Base-by-base conservation (phyloP, 2,888 invertebrate genomes). In the Mayetiola destructor region DNA sequence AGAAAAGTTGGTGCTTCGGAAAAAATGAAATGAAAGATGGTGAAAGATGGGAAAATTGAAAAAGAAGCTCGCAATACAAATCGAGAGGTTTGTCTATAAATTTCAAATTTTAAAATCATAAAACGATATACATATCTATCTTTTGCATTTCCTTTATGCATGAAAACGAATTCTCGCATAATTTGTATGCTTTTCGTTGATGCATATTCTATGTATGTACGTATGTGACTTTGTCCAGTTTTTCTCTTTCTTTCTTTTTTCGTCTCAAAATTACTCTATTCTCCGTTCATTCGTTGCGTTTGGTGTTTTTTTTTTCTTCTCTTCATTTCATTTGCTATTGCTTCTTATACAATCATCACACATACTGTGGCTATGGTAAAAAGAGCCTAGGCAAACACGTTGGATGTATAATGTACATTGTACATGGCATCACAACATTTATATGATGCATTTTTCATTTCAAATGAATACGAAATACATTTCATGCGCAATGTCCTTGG, bases 371-470 rank as follows among this genome's bases (percentile, higher is more conserved):
- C n/a, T n/a, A n/a, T n/a, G n/a, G n/a, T n/a, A n/a, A n/a, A n/a
- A n/a, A n/a, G n/a, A n/a, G n/a, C n/a, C n/a, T n/a, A n/a, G n/a
- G n/a, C n/a, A n/a, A n/a, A n/a, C n/a, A n/a, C n/a, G n/a, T n/a
- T n/a, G n/a, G n/a, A n/a, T n/a, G n/a, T n/a, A n/a, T n/a, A n/a
- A n/a, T n/a, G n/a, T n/a, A n/a, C n/a, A n/a, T n/a, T n/a, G n/a
- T n/a, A n/a, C n/a, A n/a, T n/a, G n/a, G 36, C 36, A 36, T 36
- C 10, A 40, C 14, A 27, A 48, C 14, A 21, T 23, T n/a, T 48
- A 48, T 48, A 16, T 48, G 48, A 48, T 48, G 48, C 48, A 48
- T 48, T 48, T 48, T 27, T 48, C 27, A 27, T n/a, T n/a, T n/a
- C n/a, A n/a, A n/a, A n/a, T n/a, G n/a, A n/a, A n/a, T 27, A 27